Percentiles rank a stretch among this genome's conserved stretches.
These are phyloP conservation scores for Sycophila sp. DNA, from an alignment of 1,140 invertebrate species.

Conservation along the genomic window DNA sequence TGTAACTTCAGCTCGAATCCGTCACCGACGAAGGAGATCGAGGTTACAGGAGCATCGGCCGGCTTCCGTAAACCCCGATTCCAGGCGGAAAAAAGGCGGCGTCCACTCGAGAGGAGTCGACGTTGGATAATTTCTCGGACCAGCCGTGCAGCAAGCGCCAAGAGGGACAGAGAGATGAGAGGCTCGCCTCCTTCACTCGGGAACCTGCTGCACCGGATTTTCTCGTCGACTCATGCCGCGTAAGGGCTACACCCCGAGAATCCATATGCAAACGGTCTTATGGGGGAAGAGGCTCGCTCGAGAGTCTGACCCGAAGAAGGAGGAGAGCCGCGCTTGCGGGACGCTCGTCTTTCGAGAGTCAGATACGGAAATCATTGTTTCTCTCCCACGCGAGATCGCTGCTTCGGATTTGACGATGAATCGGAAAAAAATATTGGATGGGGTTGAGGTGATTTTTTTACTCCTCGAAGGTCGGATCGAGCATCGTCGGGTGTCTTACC, in stretches of 20 bases:
- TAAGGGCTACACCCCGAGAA: slow-evolving; percentile 20
- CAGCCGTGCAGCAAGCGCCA: background rate
- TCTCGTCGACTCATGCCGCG: slow-evolving; percentile 24
- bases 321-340: background rate
- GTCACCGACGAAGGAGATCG: too few relatives aligned
- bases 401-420: background rate
- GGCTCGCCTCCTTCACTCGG: background rate
- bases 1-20: too few relatives aligned
- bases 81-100: background rate
- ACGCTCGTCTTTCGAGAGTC: slow-evolving; percentile 2
- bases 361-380: slow-evolving; percentile 25
- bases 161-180: background rate
- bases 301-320: background rate
- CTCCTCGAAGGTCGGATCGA: too few relatives aligned
- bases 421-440: too few relatives aligned
- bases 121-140: slow-evolving; percentile 4
- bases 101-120: background rate
- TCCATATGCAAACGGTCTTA: slow-evolving; percentile 12
- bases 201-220: slow-evolving; percentile 18
- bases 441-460: too few relatives aligned
- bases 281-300: background rate
- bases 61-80: slow-evolving; percentile 8
- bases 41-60: too few relatives aligned
- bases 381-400: background rate
- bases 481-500: too few relatives aligned